Conservation (phyloP, 1,140 invertebrate species). For the Magallana ariakensis region DNA sequence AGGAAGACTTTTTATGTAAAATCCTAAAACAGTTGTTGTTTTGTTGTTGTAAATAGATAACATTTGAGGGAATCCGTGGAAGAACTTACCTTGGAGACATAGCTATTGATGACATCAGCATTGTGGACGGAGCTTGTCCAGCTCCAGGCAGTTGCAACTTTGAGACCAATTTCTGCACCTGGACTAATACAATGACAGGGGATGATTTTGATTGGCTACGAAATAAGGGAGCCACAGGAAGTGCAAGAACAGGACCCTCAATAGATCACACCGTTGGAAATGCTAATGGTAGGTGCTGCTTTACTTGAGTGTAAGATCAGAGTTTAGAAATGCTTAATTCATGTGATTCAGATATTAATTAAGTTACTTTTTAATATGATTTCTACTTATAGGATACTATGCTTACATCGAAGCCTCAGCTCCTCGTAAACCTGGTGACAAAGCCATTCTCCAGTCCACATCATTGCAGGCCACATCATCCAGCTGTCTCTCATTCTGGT, state of each 20-base stretch:
- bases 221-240: slow-evolving; percentile 65
- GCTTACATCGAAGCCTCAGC: slow-evolving; percentile 73
- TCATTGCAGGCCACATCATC: slow-evolving; percentile 47
- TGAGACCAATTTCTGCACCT: slow-evolving; percentile 72
- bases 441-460: slow-evolving; percentile 67
- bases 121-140: slow-evolving; percentile 65
- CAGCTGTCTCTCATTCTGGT: slow-evolving; percentile 83
- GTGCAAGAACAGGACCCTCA: slow-evolving; percentile 68
- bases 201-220: slow-evolving; percentile 78
- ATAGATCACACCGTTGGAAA: slow-evolving; percentile 74
- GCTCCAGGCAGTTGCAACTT: slow-evolving; percentile 71
- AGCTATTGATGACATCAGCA: slow-evolving; percentile 78
- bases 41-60: slow-evolving; percentile 56
- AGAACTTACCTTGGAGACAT: slow-evolving; percentile 69
- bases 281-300: neutral
- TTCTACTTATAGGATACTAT: slow-evolving; percentile 69
- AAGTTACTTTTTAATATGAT: neutral
- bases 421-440: slow-evolving; percentile 69
- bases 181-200: slow-evolving; percentile 65
- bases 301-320: too few species aligned
- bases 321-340: too few species aligned
- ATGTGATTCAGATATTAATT: neutral
- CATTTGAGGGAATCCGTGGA: slow-evolving; percentile 71
- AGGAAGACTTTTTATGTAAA: neutral
- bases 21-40: slow-evolving; percentile 29